A percentile compares a stretch with the other conserved stretches of the same genome.
These are phyloP conservation scores for Hylia prasina DNA, from an alignment of 2,113 vertebrate species.

Conservation along the genomic window DNA sequence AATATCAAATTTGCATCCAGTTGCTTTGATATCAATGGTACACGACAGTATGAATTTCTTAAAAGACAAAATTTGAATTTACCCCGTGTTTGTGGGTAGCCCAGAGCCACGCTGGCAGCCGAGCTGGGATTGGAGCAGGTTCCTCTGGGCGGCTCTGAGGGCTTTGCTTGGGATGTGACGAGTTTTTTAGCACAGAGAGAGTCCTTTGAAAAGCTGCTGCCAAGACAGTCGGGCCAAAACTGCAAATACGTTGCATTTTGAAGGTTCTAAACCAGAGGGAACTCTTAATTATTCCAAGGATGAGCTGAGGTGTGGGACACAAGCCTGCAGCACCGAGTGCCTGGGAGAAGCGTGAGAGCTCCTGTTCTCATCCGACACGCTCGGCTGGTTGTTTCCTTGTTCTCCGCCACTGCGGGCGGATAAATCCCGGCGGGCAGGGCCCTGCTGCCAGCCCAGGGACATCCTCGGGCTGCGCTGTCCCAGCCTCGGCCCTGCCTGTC, in stretches of 20 bases:
- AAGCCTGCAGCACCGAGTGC: neutral
- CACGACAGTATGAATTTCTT: neutral
- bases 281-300: neutral
- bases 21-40: neutral
- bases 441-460: neutral
- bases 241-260: neutral
- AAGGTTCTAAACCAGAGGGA: neutral
- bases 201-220: neutral
- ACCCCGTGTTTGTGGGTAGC: neutral
- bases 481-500: too few relatives aligned
- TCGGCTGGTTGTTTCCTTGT: fast-evolving
- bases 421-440: neutral
- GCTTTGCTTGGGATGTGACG: neutral
- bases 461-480: too few relatives aligned
- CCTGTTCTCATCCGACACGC: fast-evolving
- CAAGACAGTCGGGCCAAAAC: neutral
- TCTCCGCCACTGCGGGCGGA: fast-evolving
- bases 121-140: neutral
- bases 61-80: neutral
- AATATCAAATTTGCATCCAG: neutral
- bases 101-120: neutral
- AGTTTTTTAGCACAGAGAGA: neutral
- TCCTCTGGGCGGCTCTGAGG: neutral
- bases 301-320: neutral
- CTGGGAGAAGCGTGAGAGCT: neutral